A percentile compares a stretch with the other conserved stretches of the same genome.
Conservation (phyloP, 2,888 invertebrate genomes). For the Cordilura impudica region DNA sequence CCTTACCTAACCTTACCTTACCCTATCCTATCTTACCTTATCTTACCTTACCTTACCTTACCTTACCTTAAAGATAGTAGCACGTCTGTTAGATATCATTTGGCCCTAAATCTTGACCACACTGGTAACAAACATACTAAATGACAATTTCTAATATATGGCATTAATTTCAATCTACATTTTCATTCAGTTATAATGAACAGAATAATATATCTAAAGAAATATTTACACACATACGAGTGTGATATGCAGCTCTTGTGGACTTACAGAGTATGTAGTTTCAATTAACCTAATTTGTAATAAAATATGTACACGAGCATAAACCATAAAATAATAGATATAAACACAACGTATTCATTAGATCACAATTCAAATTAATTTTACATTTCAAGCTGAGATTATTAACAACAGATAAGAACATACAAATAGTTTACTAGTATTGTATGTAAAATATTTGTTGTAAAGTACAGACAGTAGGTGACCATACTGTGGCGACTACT, state of each 20-base stretch:
- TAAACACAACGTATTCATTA: not conserved
- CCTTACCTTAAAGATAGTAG: no score
- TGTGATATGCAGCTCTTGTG: no score
- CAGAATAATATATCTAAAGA: no score
- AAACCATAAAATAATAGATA: not conserved
- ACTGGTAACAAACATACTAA: not conserved
- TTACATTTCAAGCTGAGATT: no score
- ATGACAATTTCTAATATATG: not conserved
- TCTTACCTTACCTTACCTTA: not conserved
- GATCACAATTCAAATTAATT: no score
- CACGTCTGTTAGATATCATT: no score
- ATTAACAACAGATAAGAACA: no score
- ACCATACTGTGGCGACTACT: no score
- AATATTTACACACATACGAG: not conserved
- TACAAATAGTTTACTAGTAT: no score
- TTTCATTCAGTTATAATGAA: not conserved
- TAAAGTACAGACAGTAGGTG: no score
- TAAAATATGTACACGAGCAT: not conserved
- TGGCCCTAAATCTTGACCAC: no score
- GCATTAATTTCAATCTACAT: not conserved
- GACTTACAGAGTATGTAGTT: not conserved
- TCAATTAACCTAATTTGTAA: slow-evolving; percentile 24
- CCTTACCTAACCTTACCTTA: slow-evolving; percentile 17
- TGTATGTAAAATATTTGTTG: no score
- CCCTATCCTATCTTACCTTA: not conserved